phyloP scores from a whole-genome alignment of 2,113 vertebrate genomes.

The Lonchura striata region DNA sequence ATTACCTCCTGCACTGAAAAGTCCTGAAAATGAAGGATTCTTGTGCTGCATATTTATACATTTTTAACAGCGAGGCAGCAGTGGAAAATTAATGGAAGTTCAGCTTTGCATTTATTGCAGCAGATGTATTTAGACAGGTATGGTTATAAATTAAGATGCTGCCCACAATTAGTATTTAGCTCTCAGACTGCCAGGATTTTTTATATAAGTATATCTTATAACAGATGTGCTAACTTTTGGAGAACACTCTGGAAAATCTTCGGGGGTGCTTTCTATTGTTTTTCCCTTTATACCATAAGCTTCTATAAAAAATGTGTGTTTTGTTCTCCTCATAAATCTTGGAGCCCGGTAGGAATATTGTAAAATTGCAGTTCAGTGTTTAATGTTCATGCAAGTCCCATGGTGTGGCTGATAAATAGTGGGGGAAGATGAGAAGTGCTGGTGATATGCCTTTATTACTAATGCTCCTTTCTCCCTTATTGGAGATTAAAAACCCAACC shows the following conservation, averaged over 20 bases:
- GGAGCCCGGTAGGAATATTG: constrained; percentile 42
- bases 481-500: constrained; percentile 36
- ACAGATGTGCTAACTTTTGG: constrained; percentile 24
- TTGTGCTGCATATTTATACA: background rate
- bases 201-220: background rate
- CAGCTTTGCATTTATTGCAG: constrained; percentile 5
- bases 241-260: constrained; percentile 29
- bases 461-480: background rate
- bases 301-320: constrained; percentile 34
- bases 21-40: background rate
- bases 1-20: background rate
- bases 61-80: background rate
- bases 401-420: constrained; percentile 38
- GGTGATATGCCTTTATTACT: constrained; percentile 27
- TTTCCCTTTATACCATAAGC: constrained; percentile 15
- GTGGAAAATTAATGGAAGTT: background rate
- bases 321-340: constrained; percentile 59
- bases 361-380: constrained; percentile 67
- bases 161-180: background rate
- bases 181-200: background rate
- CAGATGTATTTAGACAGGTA: constrained; percentile 37
- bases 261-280: constrained; percentile 39
- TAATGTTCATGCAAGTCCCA: constrained; percentile 56
- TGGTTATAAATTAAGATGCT: constrained; percentile 23
- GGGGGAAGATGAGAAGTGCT: constrained; percentile 8